These are phyloP conservation scores for Notothenia coriiceps DNA, from an alignment of 2,113 vertebrate species.

Conservation along the genomic window DNA sequence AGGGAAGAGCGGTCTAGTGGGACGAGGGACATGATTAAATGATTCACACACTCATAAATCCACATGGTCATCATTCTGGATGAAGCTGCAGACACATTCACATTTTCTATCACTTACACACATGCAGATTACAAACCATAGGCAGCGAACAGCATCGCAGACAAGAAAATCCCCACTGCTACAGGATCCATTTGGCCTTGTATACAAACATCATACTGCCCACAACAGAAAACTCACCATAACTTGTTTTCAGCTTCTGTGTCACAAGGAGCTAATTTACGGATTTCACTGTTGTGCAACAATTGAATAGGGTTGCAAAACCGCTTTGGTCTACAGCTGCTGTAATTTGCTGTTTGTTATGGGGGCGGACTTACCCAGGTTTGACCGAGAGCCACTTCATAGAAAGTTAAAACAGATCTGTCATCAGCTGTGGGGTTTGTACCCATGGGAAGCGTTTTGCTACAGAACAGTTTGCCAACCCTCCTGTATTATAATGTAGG, in stretches of 20 bases:
- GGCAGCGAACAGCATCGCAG: not conserved
- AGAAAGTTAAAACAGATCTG: slow-evolving; percentile 5
- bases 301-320: not conserved
- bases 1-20: slow-evolving; percentile 15
- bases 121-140: slow-evolving; percentile 22
- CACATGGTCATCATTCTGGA: slow-evolving; percentile 30
- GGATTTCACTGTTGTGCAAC: not conserved
- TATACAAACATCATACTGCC: not conserved
- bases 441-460: not conserved
- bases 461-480: not conserved
- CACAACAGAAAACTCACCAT: not conserved
- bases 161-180: not conserved
- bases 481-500: not conserved
- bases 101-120: slow-evolving; percentile 16
- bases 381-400: not conserved
- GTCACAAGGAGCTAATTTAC: not conserved
- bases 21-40: slow-evolving; percentile 41
- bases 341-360: not conserved
- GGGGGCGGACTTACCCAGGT: not conserved
- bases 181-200: not conserved
- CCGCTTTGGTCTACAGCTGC: not conserved
- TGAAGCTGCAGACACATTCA: slow-evolving; percentile 34
- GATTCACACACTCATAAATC: slow-evolving; percentile 46
- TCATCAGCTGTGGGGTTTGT: not conserved
- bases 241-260: slow-evolving; percentile 24